Evolutionary conservation across 2,797 vertebrate species (phyloP), one percentile per base, ranked within the genome.

Genomic region (Crocidura indochinensis): DNA sequence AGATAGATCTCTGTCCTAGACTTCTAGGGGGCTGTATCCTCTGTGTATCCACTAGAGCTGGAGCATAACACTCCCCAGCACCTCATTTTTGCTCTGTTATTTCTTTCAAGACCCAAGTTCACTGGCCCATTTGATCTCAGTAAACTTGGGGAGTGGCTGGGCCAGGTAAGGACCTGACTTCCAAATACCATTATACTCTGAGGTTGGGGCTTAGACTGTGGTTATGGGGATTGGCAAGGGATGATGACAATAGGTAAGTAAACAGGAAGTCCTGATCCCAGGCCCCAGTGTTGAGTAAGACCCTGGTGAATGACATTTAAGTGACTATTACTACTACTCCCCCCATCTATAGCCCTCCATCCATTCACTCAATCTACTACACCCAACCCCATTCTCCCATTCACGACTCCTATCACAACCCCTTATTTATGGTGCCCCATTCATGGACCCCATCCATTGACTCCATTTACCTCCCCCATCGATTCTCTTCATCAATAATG

Each of bases 1-100:
- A 15, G 51, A 38, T 38, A 83, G 69, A 46, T 7, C 64, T 80
- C 78, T 73, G 22, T 46, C 24, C 10, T 12, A 17, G 26, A 17
- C 10, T 17, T 14, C 14, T 11, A 9, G 76, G 1, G 0, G 2
- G 24, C 12, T 0, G 0, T 3, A 10, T 26, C 29, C 67, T 73
- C 46, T 31, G 38, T 38, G 38, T 5, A 38, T 38, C 38, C 38
- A 38, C 38, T 38, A 38, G 38, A 38, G 38, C 38, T 38, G 5
- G 9, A 49, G 47, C 11, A 84, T 62, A 47, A 4, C 19, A 19
- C 38, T 24, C 3, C 6, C 44, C 11, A n/a, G 11, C 68, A 47
- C 46, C 38, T 44, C 49, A 17, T 71, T 69, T 53, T 79, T 82
- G 64, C 62, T 10, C 44, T 12, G 51, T 14, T 29, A 12, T 20